Evolutionary conservation across 2,797 vertebrate genomes (phyloP).

Genomic region (Craterocephalus amniculus): DNA sequence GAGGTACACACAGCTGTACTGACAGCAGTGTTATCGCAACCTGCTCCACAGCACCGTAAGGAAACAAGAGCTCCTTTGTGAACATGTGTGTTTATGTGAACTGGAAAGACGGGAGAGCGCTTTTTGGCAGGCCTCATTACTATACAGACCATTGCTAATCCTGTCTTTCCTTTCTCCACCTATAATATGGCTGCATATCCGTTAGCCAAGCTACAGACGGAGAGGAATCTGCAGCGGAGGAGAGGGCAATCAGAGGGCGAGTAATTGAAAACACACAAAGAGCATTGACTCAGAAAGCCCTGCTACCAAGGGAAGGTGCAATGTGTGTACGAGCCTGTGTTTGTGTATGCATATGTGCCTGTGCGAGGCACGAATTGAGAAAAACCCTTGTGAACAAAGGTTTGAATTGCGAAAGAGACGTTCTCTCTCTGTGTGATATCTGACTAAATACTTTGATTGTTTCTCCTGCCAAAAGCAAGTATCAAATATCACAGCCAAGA

Average conservation of each 20-base stretch:
- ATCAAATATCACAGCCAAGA: conserved; percentile 74
- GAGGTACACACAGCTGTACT: conserved; percentile 39
- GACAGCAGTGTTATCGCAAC: conserved; percentile 53
- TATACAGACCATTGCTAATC: conserved; percentile 63
- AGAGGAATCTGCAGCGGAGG: conserved; percentile 62
- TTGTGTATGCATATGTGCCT: conserved; percentile 28
- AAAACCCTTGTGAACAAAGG: conserved; percentile 77
- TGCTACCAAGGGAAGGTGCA: conserved; percentile 77
- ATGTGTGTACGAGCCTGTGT: conserved; percentile 28
- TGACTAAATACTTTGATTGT: conserved; percentile 87
- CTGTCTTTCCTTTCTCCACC: conserved; percentile 66
- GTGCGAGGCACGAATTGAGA: conserved; percentile 33
- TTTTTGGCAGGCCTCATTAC: conserved; percentile 62
- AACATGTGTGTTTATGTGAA: conserved; percentile 57
- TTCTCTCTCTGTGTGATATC: conserved; percentile 83
- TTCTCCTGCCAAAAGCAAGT: conserved; percentile 84
- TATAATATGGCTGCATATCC: conserved; percentile 67
- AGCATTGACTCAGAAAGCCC: conserved; percentile 69
- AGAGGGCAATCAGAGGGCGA: conserved; percentile 75
- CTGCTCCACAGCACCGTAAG: conserved; percentile 32
- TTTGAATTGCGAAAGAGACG: conserved; percentile 85
- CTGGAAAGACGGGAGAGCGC: conserved; percentile 35
- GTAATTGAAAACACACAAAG: conserved; percentile 85
- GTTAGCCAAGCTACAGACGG: conserved; percentile 53
- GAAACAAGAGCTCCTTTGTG: conserved; percentile 70